Percentiles rank a stretch among this genome's conserved stretches.
Conservation (phyloP, 2,797 vertebrate genomes). For the Xenops minutus region DNA sequence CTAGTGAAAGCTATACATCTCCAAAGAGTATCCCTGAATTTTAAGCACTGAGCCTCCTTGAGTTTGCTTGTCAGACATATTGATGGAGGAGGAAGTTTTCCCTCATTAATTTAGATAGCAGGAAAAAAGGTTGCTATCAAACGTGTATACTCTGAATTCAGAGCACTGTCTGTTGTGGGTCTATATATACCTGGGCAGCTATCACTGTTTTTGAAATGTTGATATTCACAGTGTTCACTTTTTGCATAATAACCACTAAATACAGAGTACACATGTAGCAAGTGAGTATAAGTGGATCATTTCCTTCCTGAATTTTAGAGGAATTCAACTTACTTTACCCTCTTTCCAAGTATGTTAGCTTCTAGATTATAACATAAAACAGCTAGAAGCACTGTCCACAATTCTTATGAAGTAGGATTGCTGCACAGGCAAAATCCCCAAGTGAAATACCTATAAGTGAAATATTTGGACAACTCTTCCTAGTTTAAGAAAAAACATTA, state of each 20-base stretch:
- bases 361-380: neutral
- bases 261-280: neutral
- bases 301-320: neutral
- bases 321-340: neutral
- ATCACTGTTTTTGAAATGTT: neutral
- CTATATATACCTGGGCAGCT: neutral
- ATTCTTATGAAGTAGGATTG: neutral
- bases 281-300: neutral
- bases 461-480: neutral
- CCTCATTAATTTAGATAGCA: neutral
- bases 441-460: neutral
- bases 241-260: neutral
- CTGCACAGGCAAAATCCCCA: neutral
- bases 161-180: neutral
- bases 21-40: neutral
- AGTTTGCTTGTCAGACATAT: neutral
- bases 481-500: neutral
- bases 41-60: neutral
- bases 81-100: neutral
- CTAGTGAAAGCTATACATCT: neutral
- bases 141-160: fast-evolving
- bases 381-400: neutral
- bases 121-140: neutral
- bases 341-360: neutral
- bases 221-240: neutral